These are phyloP conservation scores for Canis aureus DNA, from an alignment of 2,113 vertebrate species.

Conservation along the genomic window DNA sequence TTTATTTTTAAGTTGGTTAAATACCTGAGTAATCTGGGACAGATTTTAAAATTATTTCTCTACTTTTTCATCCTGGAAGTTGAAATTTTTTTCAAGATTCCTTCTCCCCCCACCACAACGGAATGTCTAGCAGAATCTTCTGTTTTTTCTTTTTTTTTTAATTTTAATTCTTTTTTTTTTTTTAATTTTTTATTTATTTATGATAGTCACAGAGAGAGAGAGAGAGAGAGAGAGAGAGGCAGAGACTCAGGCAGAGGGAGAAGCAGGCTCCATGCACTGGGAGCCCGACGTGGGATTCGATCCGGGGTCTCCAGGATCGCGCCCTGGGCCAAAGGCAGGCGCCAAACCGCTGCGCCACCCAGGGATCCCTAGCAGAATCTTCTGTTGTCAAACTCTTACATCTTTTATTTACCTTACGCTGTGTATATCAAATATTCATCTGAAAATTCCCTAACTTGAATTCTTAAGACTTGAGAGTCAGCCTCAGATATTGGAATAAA, in stretches of 20 bases:
- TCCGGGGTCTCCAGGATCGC: no score
- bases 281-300: no score
- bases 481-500: conserved; percentile 6
- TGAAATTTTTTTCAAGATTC: conserved; percentile 24
- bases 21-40: neutral
- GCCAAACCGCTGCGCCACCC: no score
- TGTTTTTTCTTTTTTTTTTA: neutral
- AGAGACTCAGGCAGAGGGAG: no score
- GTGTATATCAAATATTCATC: neutral
- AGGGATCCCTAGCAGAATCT: neutral
- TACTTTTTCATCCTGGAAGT: conserved; percentile 19
- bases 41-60: conserved; percentile 41
- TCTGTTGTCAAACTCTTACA: neutral
- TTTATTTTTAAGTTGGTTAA: conserved; percentile 38
- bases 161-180: no score
- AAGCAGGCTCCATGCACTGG: no score
- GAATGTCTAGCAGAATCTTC: conserved; percentile 27
- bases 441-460: conserved; percentile 17
- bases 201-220: no score
- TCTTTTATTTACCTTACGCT: conserved; percentile 45
- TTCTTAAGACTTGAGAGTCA: conserved; percentile 43
- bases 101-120: neutral
- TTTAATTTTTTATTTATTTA: no score
- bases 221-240: no score
- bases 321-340: no score